A percentile compares a stretch with the other conserved stretches of the same genome.
Conservation (phyloP, 2,797 vertebrate species). For the Sebastes baramenuke region DNA sequence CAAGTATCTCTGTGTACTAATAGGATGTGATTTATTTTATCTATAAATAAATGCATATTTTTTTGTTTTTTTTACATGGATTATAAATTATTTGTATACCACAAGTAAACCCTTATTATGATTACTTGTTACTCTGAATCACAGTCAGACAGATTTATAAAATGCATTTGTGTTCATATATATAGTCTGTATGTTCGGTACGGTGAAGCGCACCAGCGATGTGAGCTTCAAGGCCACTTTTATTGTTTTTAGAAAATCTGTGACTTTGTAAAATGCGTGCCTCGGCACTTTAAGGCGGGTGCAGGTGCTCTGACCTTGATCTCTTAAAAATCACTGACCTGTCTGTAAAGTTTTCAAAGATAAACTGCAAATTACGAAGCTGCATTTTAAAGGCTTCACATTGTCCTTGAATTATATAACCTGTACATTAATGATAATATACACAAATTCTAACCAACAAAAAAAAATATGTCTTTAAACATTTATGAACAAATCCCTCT, state of each 20-base stretch:
- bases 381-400: neutral
- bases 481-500: neutral
- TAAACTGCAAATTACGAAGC: neutral
- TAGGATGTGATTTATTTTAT: neutral
- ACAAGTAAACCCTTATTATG: neutral
- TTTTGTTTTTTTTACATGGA: neutral
- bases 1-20: neutral
- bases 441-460: neutral
- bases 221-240: neutral
- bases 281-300: neutral
- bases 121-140: neutral
- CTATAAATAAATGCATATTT: neutral
- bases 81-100: neutral
- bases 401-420: neutral
- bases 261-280: neutral
- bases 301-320: neutral
- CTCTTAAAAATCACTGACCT: neutral
- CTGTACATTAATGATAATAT: neutral
- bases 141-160: neutral
- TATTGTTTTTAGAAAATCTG: neutral
- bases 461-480: neutral
- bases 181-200: neutral
- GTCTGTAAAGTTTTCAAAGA: neutral
- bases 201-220: neutral
- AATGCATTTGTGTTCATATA: neutral